A percentile compares a stretch with the other conserved stretches of the same genome.
Evolutionary conservation across 2,888 invertebrate species (phyloP).

Genomic region (Pilophorus perplexus): DNA sequence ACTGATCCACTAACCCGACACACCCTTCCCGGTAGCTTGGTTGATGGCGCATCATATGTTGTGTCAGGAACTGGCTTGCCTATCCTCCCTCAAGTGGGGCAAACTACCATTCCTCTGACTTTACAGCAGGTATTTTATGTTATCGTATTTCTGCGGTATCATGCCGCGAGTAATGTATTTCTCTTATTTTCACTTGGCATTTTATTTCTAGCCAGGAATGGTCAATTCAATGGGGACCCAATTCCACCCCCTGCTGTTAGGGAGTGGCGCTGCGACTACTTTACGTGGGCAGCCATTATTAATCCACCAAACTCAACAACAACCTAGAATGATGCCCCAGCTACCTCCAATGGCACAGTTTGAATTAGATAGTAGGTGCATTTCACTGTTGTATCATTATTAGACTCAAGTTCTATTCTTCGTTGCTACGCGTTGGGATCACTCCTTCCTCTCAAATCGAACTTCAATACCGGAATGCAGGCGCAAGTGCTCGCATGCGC

Average conservation of each 20-base stretch:
- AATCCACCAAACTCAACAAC: slow-evolving; percentile 48
- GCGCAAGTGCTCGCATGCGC: too few species aligned
- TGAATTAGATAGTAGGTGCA: slow-evolving; percentile 50
- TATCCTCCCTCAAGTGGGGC: slow-evolving; percentile 43
- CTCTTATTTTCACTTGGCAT: too few species aligned
- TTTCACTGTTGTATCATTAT: neutral
- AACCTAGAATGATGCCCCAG: slow-evolving; percentile 51
- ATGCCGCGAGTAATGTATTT: neutral
- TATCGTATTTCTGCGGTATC: too few species aligned
- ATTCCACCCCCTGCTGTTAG: slow-evolving; percentile 43
- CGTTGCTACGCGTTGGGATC: too few species aligned
- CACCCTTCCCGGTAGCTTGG: slow-evolving; percentile 41
- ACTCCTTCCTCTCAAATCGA: too few species aligned
- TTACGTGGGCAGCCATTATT: slow-evolving; percentile 46
- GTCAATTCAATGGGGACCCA: slow-evolving; percentile 44
- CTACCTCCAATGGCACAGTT: slow-evolving; percentile 52
- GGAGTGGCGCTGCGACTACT: slow-evolving; percentile 42
- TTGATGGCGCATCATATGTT: slow-evolving; percentile 45
- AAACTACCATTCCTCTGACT: slow-evolving; percentile 42
- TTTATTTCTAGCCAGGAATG: slow-evolving; percentile 42
- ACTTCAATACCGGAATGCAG: too few species aligned
- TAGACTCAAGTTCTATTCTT: too few species aligned
- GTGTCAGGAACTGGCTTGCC: slow-evolving; percentile 45
- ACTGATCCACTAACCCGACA: slow-evolving; percentile 45
- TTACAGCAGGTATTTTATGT: slow-evolving; percentile 45